phyloP scores from a whole-genome alignment of 2,888 invertebrate genomes.

The Nyleta sp. region DNA sequence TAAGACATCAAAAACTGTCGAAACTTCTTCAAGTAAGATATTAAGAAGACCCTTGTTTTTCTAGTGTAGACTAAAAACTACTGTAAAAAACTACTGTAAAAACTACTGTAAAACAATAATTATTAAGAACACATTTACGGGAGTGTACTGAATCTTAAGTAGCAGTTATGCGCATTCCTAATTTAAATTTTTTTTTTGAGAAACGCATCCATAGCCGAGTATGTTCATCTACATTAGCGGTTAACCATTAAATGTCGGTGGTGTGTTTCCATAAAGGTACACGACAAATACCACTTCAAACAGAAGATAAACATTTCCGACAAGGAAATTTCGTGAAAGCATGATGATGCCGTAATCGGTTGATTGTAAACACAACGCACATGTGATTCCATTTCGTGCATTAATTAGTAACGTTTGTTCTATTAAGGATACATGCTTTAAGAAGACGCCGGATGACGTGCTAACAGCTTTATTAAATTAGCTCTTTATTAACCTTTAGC shows the following conservation, averaged over 20 bases:
- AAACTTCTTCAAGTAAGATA: too few species aligned
- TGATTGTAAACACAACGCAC: slow-evolving; percentile 31
- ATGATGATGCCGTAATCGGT: slow-evolving; percentile 27
- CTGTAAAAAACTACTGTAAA: too few species aligned
- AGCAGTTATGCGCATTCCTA: slow-evolving; percentile 5
- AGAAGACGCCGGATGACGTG: slow-evolving; percentile 4
- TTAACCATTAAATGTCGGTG: slow-evolving; percentile 46
- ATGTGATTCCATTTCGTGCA: slow-evolving; percentile 33
- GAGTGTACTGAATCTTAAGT: background rate
- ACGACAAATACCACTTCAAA: slow-evolving; percentile 46
- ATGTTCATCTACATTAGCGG: slow-evolving; percentile 35
- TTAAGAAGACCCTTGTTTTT: too few species aligned
- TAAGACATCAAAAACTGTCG: too few species aligned
- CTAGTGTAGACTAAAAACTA: too few species aligned
- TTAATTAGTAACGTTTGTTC: slow-evolving; percentile 32
- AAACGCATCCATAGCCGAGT: background rate
- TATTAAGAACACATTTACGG: too few species aligned
- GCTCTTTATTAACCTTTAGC: slow-evolving; percentile 35
- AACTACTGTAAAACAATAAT: too few species aligned
- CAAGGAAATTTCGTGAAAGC: slow-evolving; percentile 43
- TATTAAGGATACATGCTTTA: background rate
- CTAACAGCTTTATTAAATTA: slow-evolving; percentile 34
- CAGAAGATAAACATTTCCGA: slow-evolving; percentile 49
- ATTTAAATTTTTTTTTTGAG: slow-evolving; percentile 1
- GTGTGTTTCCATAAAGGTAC: slow-evolving; percentile 42